Conservation (phyloP, 2,888 invertebrate species). For the Drosophila incognita region DNA sequence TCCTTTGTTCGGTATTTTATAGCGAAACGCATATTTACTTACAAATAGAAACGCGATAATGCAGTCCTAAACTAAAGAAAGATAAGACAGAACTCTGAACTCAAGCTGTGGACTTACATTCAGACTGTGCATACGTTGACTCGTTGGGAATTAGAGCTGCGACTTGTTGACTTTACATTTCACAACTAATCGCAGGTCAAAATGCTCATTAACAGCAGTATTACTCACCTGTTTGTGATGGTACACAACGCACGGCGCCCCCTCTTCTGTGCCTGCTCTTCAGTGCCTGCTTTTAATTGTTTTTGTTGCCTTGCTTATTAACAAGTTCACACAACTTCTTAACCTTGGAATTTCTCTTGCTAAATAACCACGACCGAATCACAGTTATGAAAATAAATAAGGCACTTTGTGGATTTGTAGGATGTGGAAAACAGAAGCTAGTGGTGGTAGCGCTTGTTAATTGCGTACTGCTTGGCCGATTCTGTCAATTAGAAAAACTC, state of each 20-base stretch:
- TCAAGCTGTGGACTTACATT: not conserved
- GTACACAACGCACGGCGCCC: slow-evolving; percentile 1
- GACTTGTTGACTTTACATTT: not conserved
- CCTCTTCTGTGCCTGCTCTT: not conserved
- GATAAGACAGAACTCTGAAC: slow-evolving; percentile 15
- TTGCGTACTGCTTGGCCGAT: not conserved
- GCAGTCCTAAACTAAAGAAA: slow-evolving; percentile 1
- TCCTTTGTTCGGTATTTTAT: slow-evolving; percentile 22
- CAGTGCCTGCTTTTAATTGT: not conserved
- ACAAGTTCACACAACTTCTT: not conserved
- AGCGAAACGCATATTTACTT: not conserved
- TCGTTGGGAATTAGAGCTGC: slow-evolving; percentile 3
- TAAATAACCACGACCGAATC: not conserved
- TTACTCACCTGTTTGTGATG: slow-evolving; percentile 48
- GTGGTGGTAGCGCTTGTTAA: not conserved
- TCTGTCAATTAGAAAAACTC: not conserved
- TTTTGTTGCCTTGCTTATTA: slow-evolving; percentile 13
- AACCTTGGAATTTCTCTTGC: not conserved
- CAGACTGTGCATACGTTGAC: slow-evolving; percentile 1
- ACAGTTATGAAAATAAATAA: slow-evolving; percentile 1
- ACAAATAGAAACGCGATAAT: not conserved
- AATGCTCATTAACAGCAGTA: not conserved
- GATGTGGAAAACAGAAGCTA: not conserved
- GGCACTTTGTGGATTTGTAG: not conserved
- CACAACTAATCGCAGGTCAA: not conserved